phyloP scores from a whole-genome alignment of 1,140 invertebrate genomes.

The Zaprionus nigranus region DNA sequence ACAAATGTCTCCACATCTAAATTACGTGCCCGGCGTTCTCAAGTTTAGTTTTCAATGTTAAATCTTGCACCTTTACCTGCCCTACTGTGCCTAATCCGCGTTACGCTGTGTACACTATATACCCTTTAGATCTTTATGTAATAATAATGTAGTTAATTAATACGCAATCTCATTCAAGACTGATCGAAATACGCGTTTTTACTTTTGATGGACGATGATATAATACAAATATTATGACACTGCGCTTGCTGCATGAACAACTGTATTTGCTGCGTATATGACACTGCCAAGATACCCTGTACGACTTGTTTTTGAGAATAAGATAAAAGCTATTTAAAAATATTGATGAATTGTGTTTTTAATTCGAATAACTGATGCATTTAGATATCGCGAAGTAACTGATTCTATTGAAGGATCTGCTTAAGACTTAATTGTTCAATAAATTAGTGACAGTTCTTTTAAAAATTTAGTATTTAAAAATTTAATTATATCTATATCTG shows the following conservation, averaged over 20 bases:
- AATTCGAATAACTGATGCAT: too few relatives aligned
- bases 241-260: neutral
- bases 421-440: neutral
- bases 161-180: conserved; percentile 18
- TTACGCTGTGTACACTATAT: neutral
- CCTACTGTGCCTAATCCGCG: conserved; percentile 12
- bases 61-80: conserved; percentile 7
- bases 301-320: neutral
- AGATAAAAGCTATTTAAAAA: neutral
- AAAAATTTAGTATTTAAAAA: neutral
- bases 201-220: neutral
- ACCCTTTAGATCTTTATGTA: neutral
- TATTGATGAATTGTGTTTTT: neutral
- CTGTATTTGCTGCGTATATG: neutral
- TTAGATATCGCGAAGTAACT: too few relatives aligned
- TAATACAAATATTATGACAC: neutral
- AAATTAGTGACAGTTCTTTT: neutral
- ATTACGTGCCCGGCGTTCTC: conserved; percentile 61
- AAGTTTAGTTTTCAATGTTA: conserved; percentile 69
- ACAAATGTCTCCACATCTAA: conserved; percentile 31
- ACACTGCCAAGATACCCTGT: neutral
- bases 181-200: conserved; percentile 16
- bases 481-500: neutral
- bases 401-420: too few relatives aligned
- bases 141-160: conserved; percentile 18